These are phyloP conservation scores for Acanthosoma haemorrhoidale DNA, from an alignment of 2,888 invertebrate species.

Conservation along the genomic window DNA sequence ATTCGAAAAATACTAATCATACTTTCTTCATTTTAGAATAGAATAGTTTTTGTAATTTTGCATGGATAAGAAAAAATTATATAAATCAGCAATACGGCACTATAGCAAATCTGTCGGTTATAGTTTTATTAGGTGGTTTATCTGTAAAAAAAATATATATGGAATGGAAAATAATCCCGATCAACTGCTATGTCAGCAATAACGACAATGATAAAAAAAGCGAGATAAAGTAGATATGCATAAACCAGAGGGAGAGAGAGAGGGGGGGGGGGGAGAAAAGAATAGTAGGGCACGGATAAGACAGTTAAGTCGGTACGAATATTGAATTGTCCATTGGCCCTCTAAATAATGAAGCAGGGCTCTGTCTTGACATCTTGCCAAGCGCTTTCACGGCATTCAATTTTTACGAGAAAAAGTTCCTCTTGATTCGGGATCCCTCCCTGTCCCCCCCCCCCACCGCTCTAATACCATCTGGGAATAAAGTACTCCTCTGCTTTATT, in stretches of 20 bases:
- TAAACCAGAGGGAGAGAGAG: not conserved
- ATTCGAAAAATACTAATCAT: too few species aligned
- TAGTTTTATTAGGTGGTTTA: too few species aligned
- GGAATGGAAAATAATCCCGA: too few species aligned
- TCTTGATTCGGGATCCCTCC: too few species aligned
- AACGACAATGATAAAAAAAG: not conserved
- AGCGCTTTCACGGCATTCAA: constrained; percentile 5
- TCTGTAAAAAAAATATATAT: too few species aligned
- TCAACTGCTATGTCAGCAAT: not conserved
- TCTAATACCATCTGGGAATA: too few species aligned
- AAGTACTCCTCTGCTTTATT: constrained; percentile 2
- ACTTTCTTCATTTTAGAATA: too few species aligned
- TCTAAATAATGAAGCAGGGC: constrained; percentile 7
- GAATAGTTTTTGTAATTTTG: too few species aligned
- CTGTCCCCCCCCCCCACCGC: too few species aligned
- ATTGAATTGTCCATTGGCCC: not conserved
- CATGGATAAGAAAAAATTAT: too few species aligned
- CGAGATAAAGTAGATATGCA: not conserved
- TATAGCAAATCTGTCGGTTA: too few species aligned
- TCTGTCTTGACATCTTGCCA: not conserved
- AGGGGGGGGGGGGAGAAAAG: not conserved
- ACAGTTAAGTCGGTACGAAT: not conserved
- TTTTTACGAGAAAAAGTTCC: constrained; percentile 11
- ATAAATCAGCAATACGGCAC: too few species aligned
- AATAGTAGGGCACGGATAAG: not conserved